phyloP scores from a whole-genome alignment of 2,113 vertebrate species.

The Equus przewalskii region DNA sequence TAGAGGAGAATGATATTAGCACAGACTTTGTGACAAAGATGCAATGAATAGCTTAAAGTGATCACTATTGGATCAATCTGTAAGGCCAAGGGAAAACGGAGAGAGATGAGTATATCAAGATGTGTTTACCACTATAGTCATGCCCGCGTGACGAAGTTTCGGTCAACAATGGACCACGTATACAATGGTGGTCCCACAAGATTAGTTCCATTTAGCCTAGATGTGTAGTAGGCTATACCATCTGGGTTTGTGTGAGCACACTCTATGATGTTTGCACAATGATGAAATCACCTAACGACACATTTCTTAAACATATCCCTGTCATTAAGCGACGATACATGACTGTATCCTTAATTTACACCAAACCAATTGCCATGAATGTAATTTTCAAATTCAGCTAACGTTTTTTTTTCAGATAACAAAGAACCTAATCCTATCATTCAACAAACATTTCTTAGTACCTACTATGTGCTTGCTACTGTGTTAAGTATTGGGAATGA shows the following conservation, averaged over 20 bases:
- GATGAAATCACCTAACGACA: too few species aligned
- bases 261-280: too few species aligned
- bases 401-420: conserved; percentile 4
- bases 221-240: too few species aligned
- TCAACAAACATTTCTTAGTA: conserved; percentile 10
- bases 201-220: too few species aligned
- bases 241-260: too few species aligned
- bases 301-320: too few species aligned
- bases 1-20: conserved; percentile 31
- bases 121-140: neutral
- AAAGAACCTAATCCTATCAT: neutral
- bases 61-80: conserved; percentile 39
- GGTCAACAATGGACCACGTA: too few species aligned
- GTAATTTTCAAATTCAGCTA: conserved; percentile 63
- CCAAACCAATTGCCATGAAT: conserved; percentile 61
- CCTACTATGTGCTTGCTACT: neutral
- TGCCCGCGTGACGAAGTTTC: too few species aligned
- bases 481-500: neutral
- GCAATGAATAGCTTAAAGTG: neutral
- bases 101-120: neutral
- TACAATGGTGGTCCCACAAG: too few species aligned
- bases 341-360: conserved; percentile 26
- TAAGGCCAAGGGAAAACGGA: conserved; percentile 67
- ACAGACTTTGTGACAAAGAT: conserved; percentile 45
- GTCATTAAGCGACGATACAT: too few species aligned